Evolutionary conservation across 1,140 invertebrate genomes (phyloP), one percentile per base, ranked within the genome.

Genomic region (Ips typographus): DNA sequence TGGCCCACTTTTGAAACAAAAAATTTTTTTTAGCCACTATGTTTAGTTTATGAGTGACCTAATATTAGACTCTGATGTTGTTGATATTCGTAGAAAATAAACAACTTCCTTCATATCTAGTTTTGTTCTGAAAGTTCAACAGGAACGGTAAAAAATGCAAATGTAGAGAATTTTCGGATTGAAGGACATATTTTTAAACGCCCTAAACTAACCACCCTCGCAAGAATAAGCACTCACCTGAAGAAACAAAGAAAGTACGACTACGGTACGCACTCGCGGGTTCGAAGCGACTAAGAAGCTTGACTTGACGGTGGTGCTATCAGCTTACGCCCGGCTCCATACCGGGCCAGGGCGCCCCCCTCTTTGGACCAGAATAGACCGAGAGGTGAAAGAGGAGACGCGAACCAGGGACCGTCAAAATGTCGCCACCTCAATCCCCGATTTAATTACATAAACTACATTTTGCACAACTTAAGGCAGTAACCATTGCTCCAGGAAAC

Each of bases 311-410:
- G 68, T 70, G 72, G 72, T 72, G 77, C 77, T 80, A 80, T 80
- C 79, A 78, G 72, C 68, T 80, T 80, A 79, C 79, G 76, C 65
- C 41, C 72, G 67, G 62, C 75, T 76, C 78, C 78, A 77, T 80
- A 77, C 78, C 73, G 74, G 77, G 77, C 64, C 43, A 41, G 44
- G 39, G 43, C 37, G n/a, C 22, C 66, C 66, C 72, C 22, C 71
- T 42, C 73, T 53, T 66, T 58, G 56, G 58, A 65, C 74, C 63
- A 72, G 72, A 74, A 74, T 74, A 75, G 73, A 59, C 66, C 70
- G 63, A 60, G 47, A 71, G 59, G 67, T 68, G 72, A 73, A 70
- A 62, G 65, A 64, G 69, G 70, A 72, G 56, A 73, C 65, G 43
- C 41, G 41, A 55, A 22, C 7, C 53, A 71, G 75, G 40, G 60